Evolutionary conservation across 53 echinoderm and acorn worm genomes (phyloP).

Genomic region (Holothuria scabra): DNA sequence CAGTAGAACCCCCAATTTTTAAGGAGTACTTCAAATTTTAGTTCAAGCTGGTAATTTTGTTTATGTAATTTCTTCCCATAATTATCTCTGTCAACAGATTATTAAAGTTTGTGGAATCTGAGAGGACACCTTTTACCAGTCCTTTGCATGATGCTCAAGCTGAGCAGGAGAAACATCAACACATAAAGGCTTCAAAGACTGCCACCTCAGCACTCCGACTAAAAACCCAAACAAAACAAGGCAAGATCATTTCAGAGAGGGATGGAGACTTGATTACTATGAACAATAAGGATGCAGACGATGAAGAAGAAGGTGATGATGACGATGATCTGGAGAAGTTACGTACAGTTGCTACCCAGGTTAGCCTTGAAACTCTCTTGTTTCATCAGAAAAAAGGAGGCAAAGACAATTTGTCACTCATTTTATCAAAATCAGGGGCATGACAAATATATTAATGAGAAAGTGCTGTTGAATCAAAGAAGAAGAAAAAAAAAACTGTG

Average conservation of each 20-base stretch:
- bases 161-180: neutral
- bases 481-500: too few species aligned
- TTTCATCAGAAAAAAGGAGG: too few species aligned
- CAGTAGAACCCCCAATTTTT: too few species aligned
- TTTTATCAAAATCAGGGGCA: too few species aligned
- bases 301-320: conserved; percentile 11
- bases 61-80: too few species aligned
- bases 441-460: too few species aligned
- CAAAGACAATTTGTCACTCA: too few species aligned
- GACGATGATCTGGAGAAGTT: conserved; percentile 61
- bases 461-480: too few species aligned
- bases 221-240: neutral
- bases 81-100: neutral
- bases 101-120: conserved; percentile 7
- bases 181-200: neutral
- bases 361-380: conserved; percentile 13
- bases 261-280: neutral
- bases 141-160: conserved; percentile 33
- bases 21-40: too few species aligned
- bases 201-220: neutral
- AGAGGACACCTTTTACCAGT: conserved; percentile 9
- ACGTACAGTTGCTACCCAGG: conserved; percentile 92
- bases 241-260: neutral
- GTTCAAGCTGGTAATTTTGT: too few species aligned
- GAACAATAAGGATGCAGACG: neutral